Evolutionary conservation across 2,888 invertebrate genomes (phyloP).

Genomic region (Aphodius sticticus): DNA sequence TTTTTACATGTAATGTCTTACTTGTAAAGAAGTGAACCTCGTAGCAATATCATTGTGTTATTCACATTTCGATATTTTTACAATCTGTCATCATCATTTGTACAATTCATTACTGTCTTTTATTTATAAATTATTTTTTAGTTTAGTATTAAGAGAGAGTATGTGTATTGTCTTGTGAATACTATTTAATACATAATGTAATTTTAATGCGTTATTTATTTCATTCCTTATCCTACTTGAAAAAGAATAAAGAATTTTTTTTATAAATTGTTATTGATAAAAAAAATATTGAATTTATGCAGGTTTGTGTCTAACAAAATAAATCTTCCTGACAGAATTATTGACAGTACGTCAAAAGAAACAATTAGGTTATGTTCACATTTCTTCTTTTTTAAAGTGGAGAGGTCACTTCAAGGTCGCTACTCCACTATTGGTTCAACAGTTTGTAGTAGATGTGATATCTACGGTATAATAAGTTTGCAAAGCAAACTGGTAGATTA

Average conservation of each 20-base stretch:
- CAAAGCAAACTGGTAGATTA: too few relatives aligned
- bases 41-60: conserved; percentile 10
- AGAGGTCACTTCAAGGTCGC: too few relatives aligned
- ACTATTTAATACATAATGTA: conserved; percentile 52
- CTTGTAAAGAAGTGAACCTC: neutral
- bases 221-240: neutral
- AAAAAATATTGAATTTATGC: too few relatives aligned
- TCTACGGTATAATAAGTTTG: too few relatives aligned
- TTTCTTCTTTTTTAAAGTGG: too few relatives aligned
- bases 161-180: conserved; percentile 62
- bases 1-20: conserved; percentile 6
- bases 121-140: conserved; percentile 57
- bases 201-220: conserved; percentile 40
- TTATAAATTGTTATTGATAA: too few relatives aligned
- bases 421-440: too few relatives aligned
- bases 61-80: conserved; percentile 20
- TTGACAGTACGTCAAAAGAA: too few relatives aligned
- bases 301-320: too few relatives aligned
- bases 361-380: too few relatives aligned
- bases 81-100: conserved; percentile 20
- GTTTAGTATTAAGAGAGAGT: conserved; percentile 58
- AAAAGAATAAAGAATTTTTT: neutral
- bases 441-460: too few relatives aligned
- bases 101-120: conserved; percentile 42
- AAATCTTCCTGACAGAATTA: too few relatives aligned